These are phyloP conservation scores for Thalpophila matura DNA, from an alignment of 2,888 invertebrate species.

Conservation along the genomic window DNA sequence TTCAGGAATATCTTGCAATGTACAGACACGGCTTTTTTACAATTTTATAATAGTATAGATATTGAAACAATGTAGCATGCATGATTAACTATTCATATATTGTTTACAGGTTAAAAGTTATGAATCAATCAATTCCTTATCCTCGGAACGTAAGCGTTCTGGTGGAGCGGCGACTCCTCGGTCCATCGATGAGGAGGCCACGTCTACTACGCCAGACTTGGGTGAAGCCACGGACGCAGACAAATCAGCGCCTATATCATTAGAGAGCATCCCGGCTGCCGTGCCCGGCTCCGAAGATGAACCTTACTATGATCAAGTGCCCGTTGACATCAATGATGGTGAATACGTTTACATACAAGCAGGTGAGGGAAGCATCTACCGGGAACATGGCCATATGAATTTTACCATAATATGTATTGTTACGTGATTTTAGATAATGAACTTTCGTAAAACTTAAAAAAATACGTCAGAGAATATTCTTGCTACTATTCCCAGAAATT, in stretches of 20 bases:
- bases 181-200: conserved; percentile 86
- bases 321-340: conserved; percentile 92
- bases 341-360: conserved; percentile 95
- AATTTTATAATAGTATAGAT: too few species aligned
- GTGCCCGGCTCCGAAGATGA: conserved; percentile 88
- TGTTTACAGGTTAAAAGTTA: conserved; percentile 91
- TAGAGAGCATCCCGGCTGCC: conserved; percentile 83
- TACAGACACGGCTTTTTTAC: too few species aligned
- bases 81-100: neutral
- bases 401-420: too few species aligned
- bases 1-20: too few species aligned
- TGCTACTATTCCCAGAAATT: too few species aligned
- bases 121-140: conserved; percentile 92
- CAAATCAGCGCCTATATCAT: conserved; percentile 83
- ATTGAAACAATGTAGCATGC: neutral
- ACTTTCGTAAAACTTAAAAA: too few species aligned
- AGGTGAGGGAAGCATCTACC: too few species aligned
- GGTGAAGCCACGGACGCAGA: conserved; percentile 79
- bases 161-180: conserved; percentile 89
- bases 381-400: neutral
- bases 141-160: conserved; percentile 90
- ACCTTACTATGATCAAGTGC: conserved; percentile 94
- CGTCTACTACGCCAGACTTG: conserved; percentile 82
- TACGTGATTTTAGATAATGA: too few species aligned
- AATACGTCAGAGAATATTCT: too few species aligned